A percentile compares a stretch with the other conserved stretches of the same genome.
phyloP scores from a whole-genome alignment of 2,113 vertebrate genomes.

The Procavia capensis region DNA sequence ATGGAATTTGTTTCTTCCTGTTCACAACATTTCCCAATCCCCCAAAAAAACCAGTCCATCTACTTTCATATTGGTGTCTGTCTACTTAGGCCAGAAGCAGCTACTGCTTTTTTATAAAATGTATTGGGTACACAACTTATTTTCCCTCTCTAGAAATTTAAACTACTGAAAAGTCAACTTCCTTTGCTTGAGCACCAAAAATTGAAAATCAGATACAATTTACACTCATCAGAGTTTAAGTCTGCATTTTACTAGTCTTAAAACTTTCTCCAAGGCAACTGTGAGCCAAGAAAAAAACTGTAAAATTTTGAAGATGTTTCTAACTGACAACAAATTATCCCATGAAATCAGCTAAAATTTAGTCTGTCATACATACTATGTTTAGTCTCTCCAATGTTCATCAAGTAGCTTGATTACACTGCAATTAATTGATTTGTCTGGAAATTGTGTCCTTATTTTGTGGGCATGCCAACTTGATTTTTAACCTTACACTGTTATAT shows the following conservation, averaged over 20 bases:
- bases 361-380: not conserved
- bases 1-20: slow-evolving; percentile 29
- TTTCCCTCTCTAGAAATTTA: not conserved
- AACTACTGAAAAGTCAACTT: not conserved
- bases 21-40: slow-evolving; percentile 10
- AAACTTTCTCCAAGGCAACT: not conserved
- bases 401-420: not conserved
- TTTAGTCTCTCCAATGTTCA: slow-evolving; percentile 13
- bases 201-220: not conserved
- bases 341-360: not conserved
- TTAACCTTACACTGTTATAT: not conserved
- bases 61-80: not conserved
- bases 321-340: not conserved
- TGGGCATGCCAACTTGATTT: not conserved
- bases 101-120: slow-evolving; percentile 31
- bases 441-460: slow-evolving; percentile 17
- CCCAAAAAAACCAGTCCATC: not conserved
- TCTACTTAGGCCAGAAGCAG: not conserved
- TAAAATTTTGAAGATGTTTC: not conserved
- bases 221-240: not conserved
- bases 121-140: not conserved
- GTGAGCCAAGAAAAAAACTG: not conserved
- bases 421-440: not conserved
- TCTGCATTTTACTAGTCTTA: not conserved
- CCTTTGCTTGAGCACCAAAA: slow-evolving; percentile 19